phyloP scores from a whole-genome alignment of 1,140 invertebrate genomes.

The Helicoverpa zea region DNA sequence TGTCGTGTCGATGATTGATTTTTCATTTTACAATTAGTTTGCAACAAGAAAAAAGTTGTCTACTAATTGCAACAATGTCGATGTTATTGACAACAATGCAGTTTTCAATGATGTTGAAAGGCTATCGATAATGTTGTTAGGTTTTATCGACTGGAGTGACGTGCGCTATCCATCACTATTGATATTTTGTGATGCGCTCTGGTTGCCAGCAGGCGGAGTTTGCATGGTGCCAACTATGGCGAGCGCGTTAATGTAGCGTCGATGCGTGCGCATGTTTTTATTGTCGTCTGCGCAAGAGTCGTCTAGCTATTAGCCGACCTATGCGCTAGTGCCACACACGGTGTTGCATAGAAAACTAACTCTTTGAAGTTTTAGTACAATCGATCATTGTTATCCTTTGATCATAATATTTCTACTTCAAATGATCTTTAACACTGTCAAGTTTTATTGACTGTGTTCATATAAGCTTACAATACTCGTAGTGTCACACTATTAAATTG shows the following conservation, averaged over 20 bases:
- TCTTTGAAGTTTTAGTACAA: background rate
- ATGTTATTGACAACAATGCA: conserved; percentile 18
- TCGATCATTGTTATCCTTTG: conserved; percentile 15
- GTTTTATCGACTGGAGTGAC: conserved; percentile 68
- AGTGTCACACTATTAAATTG: background rate
- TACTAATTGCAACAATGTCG: conserved; percentile 39
- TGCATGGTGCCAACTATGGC: conserved; percentile 83
- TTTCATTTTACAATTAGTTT: conserved; percentile 38
- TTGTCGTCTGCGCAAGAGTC: conserved; percentile 69
- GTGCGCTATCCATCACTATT: conserved; percentile 71
- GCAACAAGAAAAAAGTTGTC: conserved; percentile 29
- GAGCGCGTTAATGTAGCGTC: conserved; percentile 84
- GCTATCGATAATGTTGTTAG: conserved; percentile 12
- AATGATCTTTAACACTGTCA: no score
- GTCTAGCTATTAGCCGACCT: conserved; percentile 73
- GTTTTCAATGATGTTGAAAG: conserved; percentile 20
- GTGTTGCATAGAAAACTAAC: conserved; percentile 43
- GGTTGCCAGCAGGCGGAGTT: conserved; percentile 77
- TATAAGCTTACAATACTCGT: background rate
- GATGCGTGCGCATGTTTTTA: conserved; percentile 77
- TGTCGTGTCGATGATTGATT: conserved; percentile 40
- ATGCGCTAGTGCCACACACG: conserved; percentile 74
- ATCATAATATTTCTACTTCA: background rate
- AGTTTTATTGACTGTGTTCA: conserved; percentile 1
- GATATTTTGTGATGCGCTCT: conserved; percentile 67